Evolutionary conservation across 92 coral and sea anemone species (phyloP), one percentile per base, ranked within the genome.

Genomic region (Montipora capitata): DNA sequence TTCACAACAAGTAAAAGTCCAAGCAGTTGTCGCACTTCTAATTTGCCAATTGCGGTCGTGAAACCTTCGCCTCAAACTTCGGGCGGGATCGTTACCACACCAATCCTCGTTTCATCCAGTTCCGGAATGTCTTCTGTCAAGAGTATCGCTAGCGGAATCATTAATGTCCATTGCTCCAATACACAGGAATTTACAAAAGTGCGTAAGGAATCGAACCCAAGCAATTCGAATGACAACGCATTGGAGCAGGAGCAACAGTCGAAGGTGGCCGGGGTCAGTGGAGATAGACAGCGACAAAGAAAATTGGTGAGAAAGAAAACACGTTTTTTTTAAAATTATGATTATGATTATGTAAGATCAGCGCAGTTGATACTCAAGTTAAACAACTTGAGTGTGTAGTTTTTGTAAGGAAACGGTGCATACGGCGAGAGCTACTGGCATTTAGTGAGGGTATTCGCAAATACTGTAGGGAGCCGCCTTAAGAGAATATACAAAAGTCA

Each of bases 91-190:
- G 41, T 16, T n/a, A 68, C 49, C 12, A 4, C 35, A 8, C 3
- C 71, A 56, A 20, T 51, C 16, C 5, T 16, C 17, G 20, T 59
- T 2, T 67, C 69, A 14, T 7, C 45, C 7, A 61, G 40, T 42
- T 43, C n/a, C 10, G 79, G 56, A 14, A 72, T 61, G 42, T 58
- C 87, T 11, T 72, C 87, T 3, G 80, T 44, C 15, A 83, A 83
- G n/a, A 83, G 87, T 9, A 83, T 83, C 16, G 87, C 87, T 27
- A 83, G 87, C 43, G 80, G 87, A 35, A 83, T 83, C n/a, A 58
- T 73, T 12, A 49, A 72, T 61, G 68, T 68, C 3, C 87, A 83
- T 57, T 57, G 80, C 35, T 58, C 13, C 27, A 72, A 72, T 39
- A 59, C 80, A 0, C 44, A 20, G 44, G 79, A 73, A 10, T 72